phyloP scores from a whole-genome alignment of 2,888 invertebrate species.

The Dasypolia templi region DNA sequence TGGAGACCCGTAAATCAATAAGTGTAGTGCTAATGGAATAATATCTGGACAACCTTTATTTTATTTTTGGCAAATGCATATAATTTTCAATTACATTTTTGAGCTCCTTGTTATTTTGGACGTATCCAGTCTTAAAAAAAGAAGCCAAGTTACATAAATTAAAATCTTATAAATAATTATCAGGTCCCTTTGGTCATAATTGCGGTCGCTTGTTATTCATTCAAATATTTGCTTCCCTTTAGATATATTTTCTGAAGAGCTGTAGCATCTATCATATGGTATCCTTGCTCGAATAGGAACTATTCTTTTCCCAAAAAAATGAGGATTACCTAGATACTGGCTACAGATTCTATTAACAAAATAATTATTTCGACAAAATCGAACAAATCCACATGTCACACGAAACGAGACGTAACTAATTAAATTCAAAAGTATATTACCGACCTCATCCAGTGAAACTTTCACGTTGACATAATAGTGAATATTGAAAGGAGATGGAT shows the following conservation, averaged over 20 bases:
- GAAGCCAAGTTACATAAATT: too few relatives aligned
- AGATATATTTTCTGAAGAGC: too few relatives aligned
- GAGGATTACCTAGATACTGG: background rate
- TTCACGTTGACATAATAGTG: constrained; percentile 9
- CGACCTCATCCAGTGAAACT: constrained; percentile 12
- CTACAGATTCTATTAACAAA: background rate
- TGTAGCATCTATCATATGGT: too few relatives aligned
- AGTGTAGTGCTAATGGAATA: background rate
- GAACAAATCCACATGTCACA: background rate
- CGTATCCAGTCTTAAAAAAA: too few relatives aligned
- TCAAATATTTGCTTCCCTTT: too few relatives aligned
- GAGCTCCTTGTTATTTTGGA: too few relatives aligned
- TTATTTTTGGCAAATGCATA: background rate
- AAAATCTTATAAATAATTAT: too few relatives aligned
- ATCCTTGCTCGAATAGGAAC: too few relatives aligned
- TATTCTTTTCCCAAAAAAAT: too few relatives aligned
- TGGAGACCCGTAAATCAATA: background rate
- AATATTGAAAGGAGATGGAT: constrained; percentile 32
- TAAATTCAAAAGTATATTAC: constrained; percentile 8
- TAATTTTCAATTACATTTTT: too few relatives aligned
- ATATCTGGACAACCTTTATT: background rate
- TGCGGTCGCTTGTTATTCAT: background rate
- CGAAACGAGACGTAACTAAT: background rate
- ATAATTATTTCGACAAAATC: background rate
- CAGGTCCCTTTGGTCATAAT: too few relatives aligned